Conservation (phyloP, 2,113 vertebrate species). For the Motacilla alba region DNA sequence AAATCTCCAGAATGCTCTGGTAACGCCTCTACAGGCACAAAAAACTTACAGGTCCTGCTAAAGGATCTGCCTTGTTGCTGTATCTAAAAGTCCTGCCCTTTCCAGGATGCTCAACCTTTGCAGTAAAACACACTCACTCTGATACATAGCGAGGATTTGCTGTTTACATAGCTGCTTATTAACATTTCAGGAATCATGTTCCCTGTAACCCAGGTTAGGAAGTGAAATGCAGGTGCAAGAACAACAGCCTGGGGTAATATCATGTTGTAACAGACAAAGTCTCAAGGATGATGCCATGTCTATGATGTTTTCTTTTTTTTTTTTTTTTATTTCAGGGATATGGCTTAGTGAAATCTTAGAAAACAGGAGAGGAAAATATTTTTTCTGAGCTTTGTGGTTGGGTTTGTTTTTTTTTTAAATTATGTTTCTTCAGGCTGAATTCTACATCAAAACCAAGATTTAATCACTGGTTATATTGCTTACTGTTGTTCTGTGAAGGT, state of each 20-base stretch:
- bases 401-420: neutral
- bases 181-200: slow-evolving; percentile 7
- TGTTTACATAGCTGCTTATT: slow-evolving; percentile 41
- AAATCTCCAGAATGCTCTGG: slow-evolving; percentile 45
- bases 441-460: slow-evolving; percentile 12
- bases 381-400: slow-evolving; percentile 6
- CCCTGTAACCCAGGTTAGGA: slow-evolving; percentile 37
- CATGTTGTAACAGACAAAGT: slow-evolving; percentile 11
- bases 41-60: neutral
- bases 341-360: neutral
- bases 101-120: fast-evolving
- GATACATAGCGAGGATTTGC: neutral
- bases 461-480: slow-evolving; percentile 38
- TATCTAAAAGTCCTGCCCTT: neutral
- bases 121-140: neutral
- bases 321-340: neutral
- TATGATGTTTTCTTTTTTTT: neutral
- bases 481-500: neutral
- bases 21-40: neutral
- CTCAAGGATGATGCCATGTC: slow-evolving; percentile 32
- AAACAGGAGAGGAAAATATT: neutral
- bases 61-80: neutral
- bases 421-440: slow-evolving; percentile 26
- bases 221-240: slow-evolving; percentile 57
- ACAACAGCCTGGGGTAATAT: slow-evolving; percentile 32